Conservation (phyloP, 92 coral and sea anemone genomes). For the Diadumene lineata region DNA sequence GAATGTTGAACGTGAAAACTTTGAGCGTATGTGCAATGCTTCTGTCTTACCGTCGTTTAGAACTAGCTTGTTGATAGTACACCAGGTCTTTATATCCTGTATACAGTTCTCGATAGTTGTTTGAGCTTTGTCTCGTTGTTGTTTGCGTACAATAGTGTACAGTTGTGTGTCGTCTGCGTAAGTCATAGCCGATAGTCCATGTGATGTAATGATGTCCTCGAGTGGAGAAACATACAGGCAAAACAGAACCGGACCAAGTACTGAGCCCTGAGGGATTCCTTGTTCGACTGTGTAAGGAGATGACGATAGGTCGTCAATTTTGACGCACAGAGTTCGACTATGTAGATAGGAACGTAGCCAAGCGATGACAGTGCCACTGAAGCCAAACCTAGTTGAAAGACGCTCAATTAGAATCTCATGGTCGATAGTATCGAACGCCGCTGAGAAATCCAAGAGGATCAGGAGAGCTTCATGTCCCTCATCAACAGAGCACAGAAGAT, state of each 20-base stretch:
- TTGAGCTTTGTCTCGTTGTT: too few relatives aligned
- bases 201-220: background rate
- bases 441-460: slow-evolving; percentile 11
- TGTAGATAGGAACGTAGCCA: background rate
- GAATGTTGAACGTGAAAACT: background rate
- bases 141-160: too few relatives aligned
- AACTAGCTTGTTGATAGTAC: too few relatives aligned
- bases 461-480: slow-evolving; percentile 8
- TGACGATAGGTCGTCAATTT: background rate
- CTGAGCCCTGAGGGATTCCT: slow-evolving; percentile 12
- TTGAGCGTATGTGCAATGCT: slow-evolving; percentile 1
- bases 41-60: slow-evolving; percentile 16
- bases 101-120: too few relatives aligned
- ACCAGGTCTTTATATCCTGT: too few relatives aligned
- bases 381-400: background rate
- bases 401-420: background rate
- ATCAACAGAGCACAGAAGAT: slow-evolving; percentile 20
- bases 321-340: background rate
- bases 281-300: background rate
- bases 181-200: background rate
- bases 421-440: slow-evolving; percentile 17
- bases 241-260: slow-evolving; percentile 4
- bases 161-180: too few relatives aligned
- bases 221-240: slow-evolving; percentile 4
- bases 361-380: background rate